Base-by-base conservation (phyloP, 2,113 vertebrate species). In the Neotragus pygmaeus region DNA sequence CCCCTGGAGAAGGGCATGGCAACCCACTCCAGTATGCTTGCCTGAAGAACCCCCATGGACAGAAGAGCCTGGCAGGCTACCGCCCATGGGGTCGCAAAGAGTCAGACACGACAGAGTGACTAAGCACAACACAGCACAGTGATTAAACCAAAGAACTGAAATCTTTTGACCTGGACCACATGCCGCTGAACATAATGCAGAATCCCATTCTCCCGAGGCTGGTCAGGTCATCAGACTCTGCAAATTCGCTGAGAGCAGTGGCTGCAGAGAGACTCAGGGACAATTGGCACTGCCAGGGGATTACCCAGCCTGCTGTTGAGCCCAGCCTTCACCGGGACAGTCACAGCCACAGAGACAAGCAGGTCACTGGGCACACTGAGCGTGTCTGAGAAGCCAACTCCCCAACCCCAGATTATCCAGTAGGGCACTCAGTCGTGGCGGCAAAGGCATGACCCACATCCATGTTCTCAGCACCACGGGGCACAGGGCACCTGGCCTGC, bases 351-450 rank as follows among this genome's bases (percentile, higher is more conserved):
- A 9, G 19, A 89, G 43, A 92, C 30, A 58, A 85, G 66, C 27
- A 84, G 28, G 17, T 39, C 17, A 16, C 51, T 53, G 92, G 58
- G 8, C 39, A 70, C 66, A 3, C n/a, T 70, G 28, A 78, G 51
- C 3, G 1, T 45, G 43, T 73, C 43, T 17, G 17, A 39, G 30
- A 82, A 45, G 8, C n/a, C 73, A 43, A 10, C 17, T 58, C 27
- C 16, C 25, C 0, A 1, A 36, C 25, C 36, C 27, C 70, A n/a
- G 8, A 23, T 14, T 4, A 7, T 23, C 17, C 43, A n/a, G 49
- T n/a, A 1, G 2, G n/a, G 5, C 45, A 58, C 5, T 3, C 1
- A 45, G 45, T 33, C 5, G 0, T 7, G 2, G 33, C 14, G 33
- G 2, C 9, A 5, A 66, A 78, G 16, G 33, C 13, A 10, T 7